Evolutionary conservation across 2,113 vertebrate genomes (phyloP).

Genomic region (Tichodroma muraria): DNA sequence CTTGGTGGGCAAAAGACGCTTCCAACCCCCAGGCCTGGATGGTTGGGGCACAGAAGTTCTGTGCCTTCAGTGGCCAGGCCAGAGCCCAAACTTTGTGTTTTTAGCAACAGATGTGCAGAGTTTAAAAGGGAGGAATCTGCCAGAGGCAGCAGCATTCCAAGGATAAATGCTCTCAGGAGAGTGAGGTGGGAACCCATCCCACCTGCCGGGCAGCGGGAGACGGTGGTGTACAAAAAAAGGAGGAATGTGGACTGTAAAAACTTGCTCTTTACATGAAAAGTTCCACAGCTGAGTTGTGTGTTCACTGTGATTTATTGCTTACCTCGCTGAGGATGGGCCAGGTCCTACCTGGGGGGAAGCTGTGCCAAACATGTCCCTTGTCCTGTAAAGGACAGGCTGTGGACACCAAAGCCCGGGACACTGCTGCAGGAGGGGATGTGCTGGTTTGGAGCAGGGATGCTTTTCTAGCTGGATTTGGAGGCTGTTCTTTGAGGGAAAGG

Average conservation of each 20-base stretch:
- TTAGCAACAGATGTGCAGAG: slow-evolving; percentile 30
- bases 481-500: neutral
- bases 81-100: neutral
- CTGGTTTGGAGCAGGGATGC: neutral
- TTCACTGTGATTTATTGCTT: neutral
- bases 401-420: accelerated
- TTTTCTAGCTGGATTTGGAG: neutral
- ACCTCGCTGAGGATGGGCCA: neutral
- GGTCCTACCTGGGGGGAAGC: neutral
- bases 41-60: neutral
- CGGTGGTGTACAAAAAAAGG: neutral
- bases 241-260: slow-evolving; percentile 18
- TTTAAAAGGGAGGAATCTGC: slow-evolving; percentile 25
- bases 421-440: neutral
- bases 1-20: neutral
- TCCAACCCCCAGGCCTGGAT: accelerated
- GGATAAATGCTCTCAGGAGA: neutral
- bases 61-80: neutral
- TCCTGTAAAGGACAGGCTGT: neutral
- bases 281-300: accelerated
- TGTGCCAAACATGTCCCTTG: neutral
- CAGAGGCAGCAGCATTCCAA: slow-evolving; percentile 26
- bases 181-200: neutral
- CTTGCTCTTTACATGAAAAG: neutral
- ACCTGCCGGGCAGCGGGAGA: neutral